Evolutionary conservation across 2,888 invertebrate species (phyloP).

Genomic region (Phengaris arion): DNA sequence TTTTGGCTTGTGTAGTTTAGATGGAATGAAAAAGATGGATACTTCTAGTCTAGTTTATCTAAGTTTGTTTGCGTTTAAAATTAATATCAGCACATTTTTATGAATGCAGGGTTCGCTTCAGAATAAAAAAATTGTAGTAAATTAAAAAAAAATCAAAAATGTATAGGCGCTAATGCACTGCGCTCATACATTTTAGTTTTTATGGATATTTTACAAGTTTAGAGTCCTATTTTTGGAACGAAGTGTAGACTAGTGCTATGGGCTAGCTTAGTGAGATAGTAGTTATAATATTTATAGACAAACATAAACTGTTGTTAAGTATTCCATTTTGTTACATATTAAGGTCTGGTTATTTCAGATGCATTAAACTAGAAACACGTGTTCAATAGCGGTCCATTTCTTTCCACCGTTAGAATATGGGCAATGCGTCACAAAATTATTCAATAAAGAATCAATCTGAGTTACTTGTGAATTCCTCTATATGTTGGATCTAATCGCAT

Average conservation of each 20-base stretch:
- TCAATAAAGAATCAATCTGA: neutral
- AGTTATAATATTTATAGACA: constrained; percentile 20
- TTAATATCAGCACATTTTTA: constrained; percentile 16
- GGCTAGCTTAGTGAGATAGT: constrained; percentile 26
- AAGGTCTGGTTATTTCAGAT: neutral
- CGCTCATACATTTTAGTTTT: constrained; percentile 30
- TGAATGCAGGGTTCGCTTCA: constrained; percentile 26
- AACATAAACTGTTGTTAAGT: neutral
- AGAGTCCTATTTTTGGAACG: constrained; percentile 38
- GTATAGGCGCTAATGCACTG: constrained; percentile 26
- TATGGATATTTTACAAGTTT: constrained; percentile 34
- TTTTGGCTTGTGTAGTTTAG: neutral
- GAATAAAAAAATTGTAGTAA: constrained; percentile 11
- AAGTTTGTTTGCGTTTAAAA: neutral
- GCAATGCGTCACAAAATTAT: neutral
- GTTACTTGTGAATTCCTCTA: too few relatives aligned
- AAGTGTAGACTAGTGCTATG: constrained; percentile 31
- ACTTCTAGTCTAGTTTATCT: neutral
- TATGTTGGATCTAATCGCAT: neutral
- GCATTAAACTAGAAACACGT: too few relatives aligned
- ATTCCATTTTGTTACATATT: neutral
- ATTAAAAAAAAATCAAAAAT: constrained; percentile 2
- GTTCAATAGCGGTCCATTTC: too few relatives aligned
- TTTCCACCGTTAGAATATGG: too few relatives aligned
- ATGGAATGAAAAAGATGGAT: neutral